Evolutionary conservation across 2,888 invertebrate species (phyloP).

Genomic region (Mythimna pallens): DNA sequence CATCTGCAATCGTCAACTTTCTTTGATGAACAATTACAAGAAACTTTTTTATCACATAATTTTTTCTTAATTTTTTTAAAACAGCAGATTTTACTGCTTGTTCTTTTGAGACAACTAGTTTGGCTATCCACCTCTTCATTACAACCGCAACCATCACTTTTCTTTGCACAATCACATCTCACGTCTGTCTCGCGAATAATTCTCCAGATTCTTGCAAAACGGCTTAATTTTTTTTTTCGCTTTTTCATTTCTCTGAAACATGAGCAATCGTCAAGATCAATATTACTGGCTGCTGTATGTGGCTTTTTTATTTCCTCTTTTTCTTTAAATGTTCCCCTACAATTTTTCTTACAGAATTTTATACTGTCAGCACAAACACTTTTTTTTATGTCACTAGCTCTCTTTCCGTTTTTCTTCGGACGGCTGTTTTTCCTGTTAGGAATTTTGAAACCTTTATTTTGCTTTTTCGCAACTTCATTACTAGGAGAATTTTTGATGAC

Average conservation of each 20-base stretch:
- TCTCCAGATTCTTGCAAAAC: neutral
- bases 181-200: neutral
- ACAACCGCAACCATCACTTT: slow-evolving; percentile 2
- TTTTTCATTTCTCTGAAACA: slow-evolving; percentile 1
- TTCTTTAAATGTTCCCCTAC: neutral
- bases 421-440: too few species aligned
- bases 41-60: neutral
- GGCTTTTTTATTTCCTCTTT: neutral
- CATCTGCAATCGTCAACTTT: too few species aligned
- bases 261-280: neutral
- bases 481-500: neutral
- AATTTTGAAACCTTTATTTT: neutral
- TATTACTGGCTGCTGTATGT: neutral
- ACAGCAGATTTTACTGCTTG: neutral
- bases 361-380: neutral
- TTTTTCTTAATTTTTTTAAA: neutral
- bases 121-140: neutral
- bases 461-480: neutral
- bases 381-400: neutral
- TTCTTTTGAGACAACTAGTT: neutral
- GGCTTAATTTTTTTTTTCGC: neutral
- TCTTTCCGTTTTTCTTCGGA: neutral
- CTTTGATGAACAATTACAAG: neutral
- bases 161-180: neutral
- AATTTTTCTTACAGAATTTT: neutral